Base-by-base conservation (phyloP, 2,113 vertebrate species). In the Xiphorhynchus elegans region DNA sequence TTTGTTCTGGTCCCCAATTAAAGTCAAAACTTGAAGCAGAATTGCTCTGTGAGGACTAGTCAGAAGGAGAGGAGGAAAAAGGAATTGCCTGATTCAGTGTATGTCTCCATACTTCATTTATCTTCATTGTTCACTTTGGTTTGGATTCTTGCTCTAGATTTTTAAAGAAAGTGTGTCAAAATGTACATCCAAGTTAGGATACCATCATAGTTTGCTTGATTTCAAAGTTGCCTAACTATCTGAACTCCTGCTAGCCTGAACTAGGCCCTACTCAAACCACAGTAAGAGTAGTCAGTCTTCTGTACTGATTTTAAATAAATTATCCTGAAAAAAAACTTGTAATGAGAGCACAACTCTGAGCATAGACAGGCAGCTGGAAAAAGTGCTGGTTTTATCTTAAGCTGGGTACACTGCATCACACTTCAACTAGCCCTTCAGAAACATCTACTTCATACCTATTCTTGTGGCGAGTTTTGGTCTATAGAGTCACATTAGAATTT, bases 101-200 rank as follows among this genome's bases (percentile, higher is more conserved):
- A 29, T 46, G 24, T 58, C 35, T 76, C 67, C 31, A 26, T 72
- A 35, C 19, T 64, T 85, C 62, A 17, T 79, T 70, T 46, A 18
- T 60, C 28, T 95, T 53, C 28, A 33, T 66, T 90, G 37, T 47
- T 92, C 55, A 59, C 29, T 92, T 86, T 19, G n/a, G 25, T 66
- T 93, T 73, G 63, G 17, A 55, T 90, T 90, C 28, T 58, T 94
- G 74, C 70, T 87, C 53, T 79, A 60, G 15, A 64, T 88, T 91
- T 90, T 86, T 83, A 85, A 80, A 62, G 59, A 39, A 53, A 93
- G 37, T 0, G 0, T 62, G 31, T 50, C 49, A 58, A 92, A 94
- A n/a, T 29, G 3, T 37, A 66, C n/a, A 50, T 66, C 20, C 28
- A 83, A 82, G 79, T 90, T 88, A 60, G 16, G 31, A 62, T 37